Evolutionary conservation across 1,140 invertebrate species (phyloP).

Genomic region (Brachionus calyciflorus): DNA sequence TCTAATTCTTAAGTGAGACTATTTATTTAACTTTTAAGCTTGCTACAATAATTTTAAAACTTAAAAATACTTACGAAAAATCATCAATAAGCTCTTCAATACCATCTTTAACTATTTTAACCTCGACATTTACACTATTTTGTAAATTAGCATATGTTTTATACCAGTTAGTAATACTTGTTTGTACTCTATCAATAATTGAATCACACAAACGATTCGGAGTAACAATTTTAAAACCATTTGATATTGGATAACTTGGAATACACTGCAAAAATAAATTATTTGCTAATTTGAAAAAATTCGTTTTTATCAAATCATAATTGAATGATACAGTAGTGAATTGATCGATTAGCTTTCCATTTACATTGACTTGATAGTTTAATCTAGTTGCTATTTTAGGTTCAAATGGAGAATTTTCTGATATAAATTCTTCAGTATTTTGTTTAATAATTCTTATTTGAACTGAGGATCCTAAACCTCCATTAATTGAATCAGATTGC

Average conservation of each 20-base stretch:
- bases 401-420: not conserved
- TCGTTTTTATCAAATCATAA: not conserved
- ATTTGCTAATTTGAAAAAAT: not conserved
- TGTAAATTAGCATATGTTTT: not conserved
- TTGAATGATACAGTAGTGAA: not conserved
- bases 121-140: not conserved
- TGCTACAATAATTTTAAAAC: not conserved
- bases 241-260: not conserved
- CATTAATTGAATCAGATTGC: not conserved
- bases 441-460: not conserved
- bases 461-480: not conserved
- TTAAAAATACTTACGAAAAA: not conserved
- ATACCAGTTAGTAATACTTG: not conserved
- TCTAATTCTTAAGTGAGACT: too few species aligned
- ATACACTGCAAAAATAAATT: not conserved
- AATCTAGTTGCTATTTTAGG: not conserved
- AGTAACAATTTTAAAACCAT: not conserved
- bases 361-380: not conserved
- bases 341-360: not conserved
- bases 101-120: slow-evolving; percentile 2
- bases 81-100: slow-evolving; percentile 31
- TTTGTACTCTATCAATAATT: slow-evolving; percentile 11
- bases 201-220: not conserved
- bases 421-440: not conserved
- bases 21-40: too few species aligned